Evolutionary conservation across 2,888 invertebrate genomes (phyloP).

Genomic region (Eueremaeus valkanovi): DNA sequence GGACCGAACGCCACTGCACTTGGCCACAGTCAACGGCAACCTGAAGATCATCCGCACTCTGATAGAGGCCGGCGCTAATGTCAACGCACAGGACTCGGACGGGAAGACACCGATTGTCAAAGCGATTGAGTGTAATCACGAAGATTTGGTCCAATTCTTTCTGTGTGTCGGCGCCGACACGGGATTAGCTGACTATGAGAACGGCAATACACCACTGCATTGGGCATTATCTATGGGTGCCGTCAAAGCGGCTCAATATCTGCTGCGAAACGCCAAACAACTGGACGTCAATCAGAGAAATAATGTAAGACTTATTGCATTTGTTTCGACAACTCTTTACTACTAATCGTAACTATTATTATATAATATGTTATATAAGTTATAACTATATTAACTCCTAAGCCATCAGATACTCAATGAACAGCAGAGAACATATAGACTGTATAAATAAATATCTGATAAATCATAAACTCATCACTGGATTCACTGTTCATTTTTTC

Average conservation of each 20-base stretch:
- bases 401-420: too few relatives aligned
- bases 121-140: constrained; percentile 42
- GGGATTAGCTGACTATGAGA: constrained; percentile 39
- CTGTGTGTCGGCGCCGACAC: constrained; percentile 37
- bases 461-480: background rate
- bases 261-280: constrained; percentile 30
- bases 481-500: background rate
- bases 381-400: too few relatives aligned
- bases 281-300: constrained; percentile 41
- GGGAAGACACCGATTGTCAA: constrained; percentile 42
- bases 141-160: constrained; percentile 41
- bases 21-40: constrained; percentile 42
- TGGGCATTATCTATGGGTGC: constrained; percentile 37
- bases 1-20: constrained; percentile 37
- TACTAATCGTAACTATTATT: too few relatives aligned
- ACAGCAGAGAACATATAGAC: too few relatives aligned
- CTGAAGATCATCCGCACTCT: constrained; percentile 36
- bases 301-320: constrained; percentile 34
- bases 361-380: too few relatives aligned
- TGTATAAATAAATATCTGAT: too few relatives aligned
- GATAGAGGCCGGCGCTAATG: constrained; percentile 39
- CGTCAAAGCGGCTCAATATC: constrained; percentile 28
- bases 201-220: constrained; percentile 43
- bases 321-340: too few relatives aligned
- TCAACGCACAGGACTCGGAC: constrained; percentile 41